phyloP scores from a whole-genome alignment of 2,888 invertebrate genomes.

The Stenoptilia bipunctidactyla region DNA sequence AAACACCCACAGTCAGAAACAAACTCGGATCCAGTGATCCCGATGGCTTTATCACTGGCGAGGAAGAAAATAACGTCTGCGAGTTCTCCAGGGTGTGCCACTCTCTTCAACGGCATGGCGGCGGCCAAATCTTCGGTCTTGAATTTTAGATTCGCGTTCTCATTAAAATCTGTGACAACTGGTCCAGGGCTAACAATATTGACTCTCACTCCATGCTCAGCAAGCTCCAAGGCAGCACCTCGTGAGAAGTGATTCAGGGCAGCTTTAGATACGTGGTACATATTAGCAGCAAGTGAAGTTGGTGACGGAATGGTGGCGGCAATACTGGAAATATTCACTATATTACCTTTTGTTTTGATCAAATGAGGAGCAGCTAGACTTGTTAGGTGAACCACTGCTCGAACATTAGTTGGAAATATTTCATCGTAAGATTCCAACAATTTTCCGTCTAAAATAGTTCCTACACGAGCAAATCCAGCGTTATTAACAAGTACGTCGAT shows the following conservation, averaged over 20 bases:
- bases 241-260: slow-evolving; percentile 25
- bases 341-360: slow-evolving; percentile 27
- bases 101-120: slow-evolving; percentile 10
- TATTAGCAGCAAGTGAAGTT: slow-evolving; percentile 63
- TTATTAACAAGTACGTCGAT: slow-evolving; percentile 32
- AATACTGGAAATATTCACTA: slow-evolving; percentile 30
- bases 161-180: slow-evolving; percentile 40
- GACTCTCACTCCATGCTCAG: slow-evolving; percentile 73
- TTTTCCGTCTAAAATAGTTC: slow-evolving; percentile 16
- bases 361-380: slow-evolving; percentile 25
- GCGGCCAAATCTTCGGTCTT: slow-evolving; percentile 18
- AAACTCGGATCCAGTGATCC: slow-evolving; percentile 24
- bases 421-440: slow-evolving; percentile 22
- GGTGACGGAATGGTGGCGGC: slow-evolving; percentile 8
- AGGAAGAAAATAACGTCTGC: slow-evolving; percentile 24
- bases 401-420: slow-evolving; percentile 26
- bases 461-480: slow-evolving; percentile 20
- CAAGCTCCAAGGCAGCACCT: slow-evolving; percentile 72
- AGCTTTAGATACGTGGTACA: slow-evolving; percentile 25
- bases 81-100: slow-evolving; percentile 19
- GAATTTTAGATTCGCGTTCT: slow-evolving; percentile 71
- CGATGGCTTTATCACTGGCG: slow-evolving; percentile 25
- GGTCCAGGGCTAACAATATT: slow-evolving; percentile 82
- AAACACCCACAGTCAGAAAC: slow-evolving; percentile 16
- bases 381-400: slow-evolving; percentile 24